Evolutionary conservation across 2,888 invertebrate genomes (phyloP), one percentile per base, ranked within the genome.

Genomic region (Drosophila kanekoi): DNA sequence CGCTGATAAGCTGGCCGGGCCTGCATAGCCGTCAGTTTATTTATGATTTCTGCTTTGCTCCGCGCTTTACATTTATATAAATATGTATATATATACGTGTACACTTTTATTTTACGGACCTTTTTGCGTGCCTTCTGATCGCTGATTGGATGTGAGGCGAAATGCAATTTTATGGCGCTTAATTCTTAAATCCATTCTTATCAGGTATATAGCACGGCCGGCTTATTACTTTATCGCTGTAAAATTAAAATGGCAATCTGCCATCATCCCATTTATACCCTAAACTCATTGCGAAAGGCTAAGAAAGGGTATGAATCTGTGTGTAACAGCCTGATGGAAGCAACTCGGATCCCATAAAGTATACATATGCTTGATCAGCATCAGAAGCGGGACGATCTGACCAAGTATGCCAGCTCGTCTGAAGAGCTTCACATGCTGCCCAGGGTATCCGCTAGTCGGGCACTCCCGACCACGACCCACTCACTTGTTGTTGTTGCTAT

Each of bases 111-210:
- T 72, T 60, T 66, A 60, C 72, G 47, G 61, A 48, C n/a, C 52
- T 62, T 44, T 62, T 44, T 47, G 47, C 37, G 35, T 41, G 69
- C 44, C 43, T 56, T 16, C 51, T 77, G 76, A 81, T 78, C 79
- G 70, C 58, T 65, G 82, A 82, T 79, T 79, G 74, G 43, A 51
- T 41, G 28, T 8, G 56, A 47, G 60, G 37, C 52, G 43, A 84
- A 89, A 89, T 89, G 89, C 82, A 89, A 85, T 85, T 89, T 89
- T 68, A 85, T 89, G 88, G 81, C 85, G 88, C 87, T 85, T 85
- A 89, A 84, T 89, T 86, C 77, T 85, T 73, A 85, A 81, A 81
- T 85, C 85, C 89, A 64, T 64, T 71, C 76, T 67, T 71, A 67
- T 79, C 76, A 65, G 72, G 64, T 56, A 49, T 56, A 56, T 23